Evolutionary conservation across 64 coral and sea anemone species (phyloP).

Genomic region (Stichodactyla helianthus): DNA sequence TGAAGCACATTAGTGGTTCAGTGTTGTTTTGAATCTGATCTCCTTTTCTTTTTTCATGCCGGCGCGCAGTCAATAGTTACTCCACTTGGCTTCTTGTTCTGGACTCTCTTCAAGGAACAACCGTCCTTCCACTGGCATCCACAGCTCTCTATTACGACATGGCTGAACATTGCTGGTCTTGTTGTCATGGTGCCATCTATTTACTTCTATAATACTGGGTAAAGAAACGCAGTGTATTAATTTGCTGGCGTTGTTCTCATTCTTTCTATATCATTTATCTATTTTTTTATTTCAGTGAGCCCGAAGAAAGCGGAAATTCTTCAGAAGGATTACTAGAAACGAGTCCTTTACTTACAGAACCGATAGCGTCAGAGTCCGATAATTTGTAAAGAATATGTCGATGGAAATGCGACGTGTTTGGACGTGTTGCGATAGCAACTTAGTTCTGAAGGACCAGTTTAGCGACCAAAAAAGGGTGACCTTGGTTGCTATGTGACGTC

Average conservation of each 20-base stretch:
- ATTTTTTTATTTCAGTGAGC: background rate
- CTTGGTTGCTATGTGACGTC: too few relatives aligned
- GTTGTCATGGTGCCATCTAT: slow-evolving; percentile 57
- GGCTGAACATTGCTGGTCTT: slow-evolving; percentile 53
- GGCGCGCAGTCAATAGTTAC: slow-evolving; percentile 47
- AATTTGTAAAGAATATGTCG: too few relatives aligned
- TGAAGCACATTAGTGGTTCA: too few relatives aligned
- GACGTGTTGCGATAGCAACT: too few relatives aligned
- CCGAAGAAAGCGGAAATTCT: background rate
- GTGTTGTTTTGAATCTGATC: too few relatives aligned
- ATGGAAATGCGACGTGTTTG: too few relatives aligned
- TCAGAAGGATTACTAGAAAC: background rate
- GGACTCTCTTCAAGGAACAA: slow-evolving; percentile 61
- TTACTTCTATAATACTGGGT: slow-evolving; percentile 48
- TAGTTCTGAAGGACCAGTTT: too few relatives aligned
- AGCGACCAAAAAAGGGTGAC: too few relatives aligned
- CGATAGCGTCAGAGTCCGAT: background rate
- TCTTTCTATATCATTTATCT: background rate
- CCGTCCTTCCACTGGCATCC: slow-evolving; percentile 55
- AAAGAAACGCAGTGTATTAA: background rate
- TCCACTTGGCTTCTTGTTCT: slow-evolving; percentile 58
- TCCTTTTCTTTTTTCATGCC: too few relatives aligned
- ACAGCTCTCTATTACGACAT: slow-evolving; percentile 6
- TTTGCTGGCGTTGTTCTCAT: too few relatives aligned
- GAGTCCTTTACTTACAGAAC: background rate